Evolutionary conservation across 2,888 invertebrate species (phyloP).

Genomic region (Lasioglossum leucozonium): DNA sequence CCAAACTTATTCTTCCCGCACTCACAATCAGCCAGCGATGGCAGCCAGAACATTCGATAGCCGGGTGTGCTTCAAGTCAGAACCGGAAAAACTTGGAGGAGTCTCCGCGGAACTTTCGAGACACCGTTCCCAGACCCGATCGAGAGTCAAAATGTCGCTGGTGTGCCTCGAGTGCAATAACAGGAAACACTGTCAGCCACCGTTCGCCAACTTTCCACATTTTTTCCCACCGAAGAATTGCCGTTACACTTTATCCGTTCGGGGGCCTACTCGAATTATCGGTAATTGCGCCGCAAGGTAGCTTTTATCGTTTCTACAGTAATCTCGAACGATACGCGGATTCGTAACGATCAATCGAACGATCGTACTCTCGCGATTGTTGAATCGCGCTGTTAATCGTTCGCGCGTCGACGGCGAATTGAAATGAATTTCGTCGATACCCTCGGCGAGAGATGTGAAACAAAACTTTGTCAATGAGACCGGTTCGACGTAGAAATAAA

Average conservation of each 20-base stretch:
- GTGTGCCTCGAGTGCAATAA: constrained; percentile 10
- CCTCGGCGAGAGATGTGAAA: neutral
- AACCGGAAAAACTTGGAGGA: constrained; percentile 30
- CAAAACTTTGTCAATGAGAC: neutral
- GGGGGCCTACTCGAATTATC: neutral
- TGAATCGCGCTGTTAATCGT: neutral
- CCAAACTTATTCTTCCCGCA: constrained; percentile 33
- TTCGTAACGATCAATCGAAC: neutral
- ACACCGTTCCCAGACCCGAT: neutral
- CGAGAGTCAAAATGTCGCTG: neutral
- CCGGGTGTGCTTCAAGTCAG: neutral
- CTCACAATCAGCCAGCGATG: constrained; percentile 35
- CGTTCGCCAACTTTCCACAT: neutral
- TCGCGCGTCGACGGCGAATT: neutral
- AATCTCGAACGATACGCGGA: too few species aligned
- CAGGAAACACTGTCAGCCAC: neutral
- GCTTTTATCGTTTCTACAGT: too few species aligned
- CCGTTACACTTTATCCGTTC: neutral
- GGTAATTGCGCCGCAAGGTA: too few species aligned
- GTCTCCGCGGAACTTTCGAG: constrained; percentile 13
- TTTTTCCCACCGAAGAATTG: neutral
- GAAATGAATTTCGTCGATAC: neutral
- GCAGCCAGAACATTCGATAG: constrained; percentile 26
- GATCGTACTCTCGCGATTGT: neutral
- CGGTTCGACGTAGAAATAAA: neutral